Evolutionary conservation across 2,888 invertebrate genomes (phyloP), one percentile per base, ranked within the genome.

Genomic region (Cylloceria caligata): DNA sequence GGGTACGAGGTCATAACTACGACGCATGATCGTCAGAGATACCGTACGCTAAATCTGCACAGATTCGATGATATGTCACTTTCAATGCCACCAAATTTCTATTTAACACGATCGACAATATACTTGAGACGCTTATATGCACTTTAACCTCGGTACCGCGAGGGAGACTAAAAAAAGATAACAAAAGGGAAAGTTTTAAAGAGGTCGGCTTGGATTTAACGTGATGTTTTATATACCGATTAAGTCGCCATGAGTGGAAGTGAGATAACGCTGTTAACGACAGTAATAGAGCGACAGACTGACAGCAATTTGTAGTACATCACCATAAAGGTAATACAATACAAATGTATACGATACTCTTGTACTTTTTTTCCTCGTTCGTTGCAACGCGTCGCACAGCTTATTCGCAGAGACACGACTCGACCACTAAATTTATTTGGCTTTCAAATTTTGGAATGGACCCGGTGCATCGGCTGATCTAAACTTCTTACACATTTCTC

Each of bases 341-440:
- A 55, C 42, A 74, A 68, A 75, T 75, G 47, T 49, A 57, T 75
- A 21, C 42, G 36, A 55, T 16, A 24, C 19, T 34, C n/a, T 9
- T n/a, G 30, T 30, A 3, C 19, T 3, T 24, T 6, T 19, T 7
- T 34, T 16, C 16, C 27, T 30, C 16, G 16, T 52, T 49, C 27
- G 36, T 47, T 72, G 65, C 72, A 65, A 52, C 45, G 19, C 36
- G n/a, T 16, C 36, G 47, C 3, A n/a, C 34, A 60, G 68, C 9
- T 7, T 24, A n/a, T n/a, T n/a, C n/a, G 6, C 6, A 4, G 16
- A 49, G 9, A 6, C 52, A 16, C 52, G 62, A 75, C 36, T 24
- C 52, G 42, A 72, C 24, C 47, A 62, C 67, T 11, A 34, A 72
- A 52, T 60, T 67, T 19, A 81, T 77, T 81, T 77, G 77, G 62